Evolutionary conservation across 1,140 invertebrate species (phyloP), one percentile per base, ranked within the genome.

Genomic region (Drosophila sp.): DNA sequence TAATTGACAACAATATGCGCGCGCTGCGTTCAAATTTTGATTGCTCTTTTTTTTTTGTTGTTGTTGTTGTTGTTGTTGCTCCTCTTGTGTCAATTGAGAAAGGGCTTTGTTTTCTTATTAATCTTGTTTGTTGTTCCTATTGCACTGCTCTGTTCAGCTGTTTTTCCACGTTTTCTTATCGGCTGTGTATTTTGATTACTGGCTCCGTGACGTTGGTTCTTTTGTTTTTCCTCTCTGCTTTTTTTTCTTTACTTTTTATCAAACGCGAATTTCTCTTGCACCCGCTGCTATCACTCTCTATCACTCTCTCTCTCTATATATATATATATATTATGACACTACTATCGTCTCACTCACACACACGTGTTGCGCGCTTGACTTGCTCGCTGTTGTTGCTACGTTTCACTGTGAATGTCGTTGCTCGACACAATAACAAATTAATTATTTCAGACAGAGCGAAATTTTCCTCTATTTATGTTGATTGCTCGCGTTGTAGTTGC

Each of bases 131-230:
- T 18, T 48, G 9, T 29, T 32, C 21, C n/a, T 57, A 45, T 3
- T 73, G 56, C 40, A 25, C 27, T 62, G 21, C 21, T 21, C 21
- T 2, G 54, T 45, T 65, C 81, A 84, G 81, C 81, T 84, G 81
- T 84, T 84, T 78, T 75, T 75, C 65, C 81, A 84, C 82, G 81
- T 69, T 73, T 61, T 73, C 74, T 76, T 76, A 76, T 76, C 74
- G 80, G 51, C 62, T 58, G 36, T 66, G n/a, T 58, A 29, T 72
- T 66, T 51, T 66, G 61, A 46, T 65, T 50, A 57, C 34, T 41
- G 27, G 11, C 25, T 48, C 32, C 14, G 62, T 16, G 18, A 38
- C 8, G 29, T 50, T 8, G 48, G 36, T 11, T 25, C 66, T 40
- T 61, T 59, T 72, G 58, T 40, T 53, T 54, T 59, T 69, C 32